Conservation (phyloP, 2,113 vertebrate species). For the Sturnira hondurensis region DNA sequence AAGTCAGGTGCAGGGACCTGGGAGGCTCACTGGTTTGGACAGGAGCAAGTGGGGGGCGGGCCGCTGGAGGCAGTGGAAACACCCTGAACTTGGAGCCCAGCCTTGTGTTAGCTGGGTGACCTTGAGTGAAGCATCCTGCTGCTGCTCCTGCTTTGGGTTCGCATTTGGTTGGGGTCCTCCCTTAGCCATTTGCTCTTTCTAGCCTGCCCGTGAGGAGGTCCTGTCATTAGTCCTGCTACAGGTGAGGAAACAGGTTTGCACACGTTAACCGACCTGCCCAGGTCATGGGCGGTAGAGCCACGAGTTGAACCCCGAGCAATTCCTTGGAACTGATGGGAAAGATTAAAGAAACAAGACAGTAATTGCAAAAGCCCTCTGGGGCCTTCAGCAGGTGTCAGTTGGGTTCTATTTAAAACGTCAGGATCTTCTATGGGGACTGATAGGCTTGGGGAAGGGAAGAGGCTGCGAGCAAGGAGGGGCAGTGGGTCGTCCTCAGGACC, state of each 20-base stretch:
- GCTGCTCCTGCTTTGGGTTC: not conserved
- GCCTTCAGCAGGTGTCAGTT: not conserved
- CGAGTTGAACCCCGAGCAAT: not conserved
- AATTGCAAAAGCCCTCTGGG: not conserved
- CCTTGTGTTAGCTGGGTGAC: not conserved
- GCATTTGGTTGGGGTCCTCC: not conserved
- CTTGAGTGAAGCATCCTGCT: not conserved
- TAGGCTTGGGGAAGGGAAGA: not conserved
- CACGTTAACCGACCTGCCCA: not conserved
- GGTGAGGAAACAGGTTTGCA: not conserved
- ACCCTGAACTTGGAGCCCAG: not conserved
- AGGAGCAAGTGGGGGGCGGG: not conserved
- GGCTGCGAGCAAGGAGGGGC: not conserved
- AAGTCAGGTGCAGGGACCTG: not conserved
- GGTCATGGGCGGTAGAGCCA: not conserved
- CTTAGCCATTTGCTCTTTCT: not conserved
- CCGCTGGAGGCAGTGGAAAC: not conserved
- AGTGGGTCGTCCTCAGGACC: not conserved
- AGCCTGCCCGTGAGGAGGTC: not conserved
- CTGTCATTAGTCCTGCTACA: accelerated
- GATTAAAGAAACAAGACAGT: not conserved
- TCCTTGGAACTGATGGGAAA: not conserved
- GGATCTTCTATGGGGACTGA: not conserved
- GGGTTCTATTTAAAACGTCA: not conserved
- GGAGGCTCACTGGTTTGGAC: not conserved